Conservation (phyloP, 2,797 vertebrate species). For the Myiothlypis coronata region DNA sequence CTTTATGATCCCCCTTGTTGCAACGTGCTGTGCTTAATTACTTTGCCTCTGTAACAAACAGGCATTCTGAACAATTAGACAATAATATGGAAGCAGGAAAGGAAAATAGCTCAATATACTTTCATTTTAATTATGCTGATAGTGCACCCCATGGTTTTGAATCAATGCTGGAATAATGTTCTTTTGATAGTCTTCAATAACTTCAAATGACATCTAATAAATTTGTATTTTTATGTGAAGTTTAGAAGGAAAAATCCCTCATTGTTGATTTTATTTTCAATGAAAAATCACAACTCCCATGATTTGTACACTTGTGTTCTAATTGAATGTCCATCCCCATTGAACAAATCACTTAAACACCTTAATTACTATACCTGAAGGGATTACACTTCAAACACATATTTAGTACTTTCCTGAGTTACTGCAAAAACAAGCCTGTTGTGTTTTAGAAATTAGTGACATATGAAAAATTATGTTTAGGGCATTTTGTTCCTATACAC, state of each 20-base stretch:
- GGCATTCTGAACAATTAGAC: slow-evolving; percentile 83
- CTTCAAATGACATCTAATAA: slow-evolving; percentile 70
- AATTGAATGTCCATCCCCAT: slow-evolving; percentile 1
- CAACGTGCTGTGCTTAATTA: slow-evolving; percentile 83
- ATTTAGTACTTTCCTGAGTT: not conserved
- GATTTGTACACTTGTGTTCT: not conserved
- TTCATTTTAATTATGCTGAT: slow-evolving; percentile 78
- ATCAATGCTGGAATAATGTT: slow-evolving; percentile 71
- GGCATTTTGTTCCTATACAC: not conserved
- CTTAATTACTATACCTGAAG: not conserved
- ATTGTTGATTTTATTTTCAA: slow-evolving; percentile 14
- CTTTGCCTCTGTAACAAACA: slow-evolving; percentile 79
- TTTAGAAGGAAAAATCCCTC: slow-evolving; percentile 25
- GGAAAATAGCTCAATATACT: slow-evolving; percentile 75
- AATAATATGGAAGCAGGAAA: slow-evolving; percentile 70
- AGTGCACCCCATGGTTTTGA: slow-evolving; percentile 72
- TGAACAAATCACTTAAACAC: slow-evolving; percentile 26
- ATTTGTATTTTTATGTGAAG: slow-evolving; percentile 67
- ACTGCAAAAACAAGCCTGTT: not conserved
- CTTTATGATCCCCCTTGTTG: slow-evolving; percentile 82
- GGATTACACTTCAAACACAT: not conserved
- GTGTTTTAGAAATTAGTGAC: not conserved
- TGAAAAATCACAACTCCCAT: not conserved
- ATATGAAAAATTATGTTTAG: not conserved
- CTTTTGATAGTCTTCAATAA: slow-evolving; percentile 75